Evolutionary conservation across 2,888 invertebrate species (phyloP).

Genomic region (Drosophila pullipes): DNA sequence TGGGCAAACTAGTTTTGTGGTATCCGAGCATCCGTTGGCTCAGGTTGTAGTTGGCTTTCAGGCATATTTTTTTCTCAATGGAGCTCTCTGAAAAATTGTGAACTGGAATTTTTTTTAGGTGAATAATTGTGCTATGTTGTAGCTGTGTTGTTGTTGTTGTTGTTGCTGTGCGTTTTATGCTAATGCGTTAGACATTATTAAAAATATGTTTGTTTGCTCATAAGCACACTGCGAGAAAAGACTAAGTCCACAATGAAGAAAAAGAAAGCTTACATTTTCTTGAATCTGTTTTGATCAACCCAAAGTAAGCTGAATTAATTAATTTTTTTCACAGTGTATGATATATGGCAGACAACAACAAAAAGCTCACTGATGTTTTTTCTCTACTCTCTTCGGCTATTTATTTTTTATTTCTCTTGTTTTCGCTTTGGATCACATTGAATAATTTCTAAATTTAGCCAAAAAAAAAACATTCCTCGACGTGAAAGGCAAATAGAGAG

Average conservation of each 20-base stretch:
- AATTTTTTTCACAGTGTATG: slow-evolving; percentile 40
- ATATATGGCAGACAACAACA: slow-evolving; percentile 1
- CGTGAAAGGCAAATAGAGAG: slow-evolving; percentile 37
- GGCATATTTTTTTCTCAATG: slow-evolving; percentile 69
- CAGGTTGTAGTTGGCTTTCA: slow-evolving; percentile 65
- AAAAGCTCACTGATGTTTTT: slow-evolving; percentile 21
- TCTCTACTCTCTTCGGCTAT: slow-evolving; percentile 53
- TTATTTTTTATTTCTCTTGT: slow-evolving; percentile 38
- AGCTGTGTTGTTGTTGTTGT: slow-evolving; percentile 43
- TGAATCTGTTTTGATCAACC: background rate
- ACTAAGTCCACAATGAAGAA: background rate
- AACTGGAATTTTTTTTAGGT: slow-evolving; percentile 67
- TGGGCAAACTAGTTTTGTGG: slow-evolving; percentile 83
- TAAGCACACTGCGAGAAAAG: slow-evolving; percentile 39
- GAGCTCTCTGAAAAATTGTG: slow-evolving; percentile 62
- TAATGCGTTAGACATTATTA: slow-evolving; percentile 54
- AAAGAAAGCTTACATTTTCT: background rate
- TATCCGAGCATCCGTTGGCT: slow-evolving; percentile 79
- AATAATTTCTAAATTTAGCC: slow-evolving; percentile 80
- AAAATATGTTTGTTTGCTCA: slow-evolving; percentile 48
- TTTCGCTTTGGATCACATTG: slow-evolving; percentile 60
- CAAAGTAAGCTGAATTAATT: background rate
- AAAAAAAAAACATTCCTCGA: slow-evolving; percentile 46
- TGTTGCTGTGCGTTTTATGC: slow-evolving; percentile 43
- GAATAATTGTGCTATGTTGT: slow-evolving; percentile 69